These are phyloP conservation scores for Camponotus floridanus DNA, from an alignment of 1,140 invertebrate species.

Conservation along the genomic window DNA sequence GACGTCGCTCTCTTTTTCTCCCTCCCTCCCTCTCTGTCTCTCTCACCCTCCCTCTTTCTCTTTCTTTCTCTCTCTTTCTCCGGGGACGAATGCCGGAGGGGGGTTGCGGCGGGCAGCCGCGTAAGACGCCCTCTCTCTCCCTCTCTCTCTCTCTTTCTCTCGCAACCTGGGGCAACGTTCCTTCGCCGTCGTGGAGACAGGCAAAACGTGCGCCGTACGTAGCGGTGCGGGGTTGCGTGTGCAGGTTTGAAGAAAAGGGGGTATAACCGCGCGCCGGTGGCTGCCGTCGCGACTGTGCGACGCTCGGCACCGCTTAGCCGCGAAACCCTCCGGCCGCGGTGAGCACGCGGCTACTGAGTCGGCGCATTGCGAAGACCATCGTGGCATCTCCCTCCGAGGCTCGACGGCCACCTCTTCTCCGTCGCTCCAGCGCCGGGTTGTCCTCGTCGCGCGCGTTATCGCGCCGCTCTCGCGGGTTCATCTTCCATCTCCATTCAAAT, in stretches of 20 bases:
- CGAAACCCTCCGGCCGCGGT: constrained; percentile 83
- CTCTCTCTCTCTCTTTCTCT: constrained; percentile 11
- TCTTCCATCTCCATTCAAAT: constrained; percentile 26
- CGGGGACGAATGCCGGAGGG: constrained; percentile 53
- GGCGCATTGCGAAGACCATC: constrained; percentile 79
- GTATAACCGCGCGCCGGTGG: constrained; percentile 85
- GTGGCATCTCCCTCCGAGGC: constrained; percentile 49
- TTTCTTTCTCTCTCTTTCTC: constrained; percentile 69
- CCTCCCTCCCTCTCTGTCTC: neutral
- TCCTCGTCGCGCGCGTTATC: constrained; percentile 52
- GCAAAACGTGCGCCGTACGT: constrained; percentile 73
- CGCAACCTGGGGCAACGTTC: constrained; percentile 58
- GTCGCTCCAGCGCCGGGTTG: constrained; percentile 18
- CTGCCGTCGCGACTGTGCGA: constrained; percentile 86
- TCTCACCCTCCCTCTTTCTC: constrained; percentile 34
- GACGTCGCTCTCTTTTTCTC: constrained; percentile 41
- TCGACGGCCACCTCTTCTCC: constrained; percentile 31
- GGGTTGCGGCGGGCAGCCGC: constrained; percentile 55
- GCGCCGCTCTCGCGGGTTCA: constrained; percentile 42
- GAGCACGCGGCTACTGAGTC: constrained; percentile 85
- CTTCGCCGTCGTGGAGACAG: constrained; percentile 68
- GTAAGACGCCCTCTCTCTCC: constrained; percentile 66
- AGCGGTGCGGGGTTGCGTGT: constrained; percentile 77
- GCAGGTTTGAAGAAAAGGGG: constrained; percentile 76
- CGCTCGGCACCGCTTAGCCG: constrained; percentile 80